phyloP scores from a whole-genome alignment of 2,797 vertebrate species.

The Gymnoscopelus braueri region DNA sequence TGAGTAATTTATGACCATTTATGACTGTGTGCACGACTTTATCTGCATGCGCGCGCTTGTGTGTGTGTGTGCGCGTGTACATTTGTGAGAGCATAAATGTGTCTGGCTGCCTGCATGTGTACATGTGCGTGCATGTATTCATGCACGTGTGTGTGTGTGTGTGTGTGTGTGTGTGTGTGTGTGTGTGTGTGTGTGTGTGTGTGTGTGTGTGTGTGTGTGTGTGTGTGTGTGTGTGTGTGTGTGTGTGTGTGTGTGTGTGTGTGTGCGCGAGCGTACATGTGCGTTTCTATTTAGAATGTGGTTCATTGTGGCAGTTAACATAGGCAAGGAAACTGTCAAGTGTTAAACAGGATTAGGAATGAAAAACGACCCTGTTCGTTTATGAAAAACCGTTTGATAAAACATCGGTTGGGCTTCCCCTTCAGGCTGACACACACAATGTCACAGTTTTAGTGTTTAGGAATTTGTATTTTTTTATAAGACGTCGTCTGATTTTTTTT shows the following conservation, averaged over 20 bases:
- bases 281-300: conserved; percentile 47
- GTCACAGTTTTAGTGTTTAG: conserved; percentile 19
- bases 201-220: not conserved
- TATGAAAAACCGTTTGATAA: conserved; percentile 56
- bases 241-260: conserved; percentile 35
- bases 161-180: no score
- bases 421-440: conserved; percentile 59
- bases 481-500: no score
- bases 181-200: no score
- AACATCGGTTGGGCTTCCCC: conserved; percentile 59
- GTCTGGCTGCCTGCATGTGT: no score
- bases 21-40: no score
- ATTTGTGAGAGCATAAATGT: no score
- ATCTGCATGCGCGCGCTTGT: not conserved
- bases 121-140: no score
- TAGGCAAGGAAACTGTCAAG: conserved; percentile 49
- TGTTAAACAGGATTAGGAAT: conserved; percentile 37
- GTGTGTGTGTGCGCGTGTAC: no score
- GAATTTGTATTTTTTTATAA: no score
- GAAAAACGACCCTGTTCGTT: conserved; percentile 53
- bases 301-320: conserved; percentile 62
- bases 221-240: conserved; percentile 15
- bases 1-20: no score
- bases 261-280: conserved; percentile 37
- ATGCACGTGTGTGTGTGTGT: no score